Evolutionary conservation across 2,797 vertebrate genomes (phyloP), one percentile per base, ranked within the genome.

Genomic region (Eidolon dupreanum): DNA sequence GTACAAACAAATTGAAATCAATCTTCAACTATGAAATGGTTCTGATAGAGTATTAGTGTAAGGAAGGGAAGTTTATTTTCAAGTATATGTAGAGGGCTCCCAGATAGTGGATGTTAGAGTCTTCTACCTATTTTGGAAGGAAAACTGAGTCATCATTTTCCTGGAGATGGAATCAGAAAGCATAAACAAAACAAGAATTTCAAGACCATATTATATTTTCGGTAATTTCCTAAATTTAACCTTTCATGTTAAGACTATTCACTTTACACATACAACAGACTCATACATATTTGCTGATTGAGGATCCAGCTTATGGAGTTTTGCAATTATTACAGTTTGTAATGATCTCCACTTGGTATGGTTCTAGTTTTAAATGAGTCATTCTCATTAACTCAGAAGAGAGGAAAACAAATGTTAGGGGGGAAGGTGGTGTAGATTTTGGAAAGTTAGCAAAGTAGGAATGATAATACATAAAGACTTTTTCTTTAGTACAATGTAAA

Each of bases 91-190:
- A 38, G 22, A 73, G 13, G 43, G 6, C 5, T 87, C 28, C 20
- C 73, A 71, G 36, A 65, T 57, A 59, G 31, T 74, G 4, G n/a
- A n/a, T 87, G n/a, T 92, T 78, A 46, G 43, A 24, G 51, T 74
- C 19, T 90, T 31, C 20, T 36, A 6, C 17, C n/a, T 41, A 20
- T 79, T 65, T 68, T 83, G 36, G 66, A 91, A 84, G 15, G n/a
- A 77, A 95, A 95, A 43, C 57, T 83, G 20, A 51, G 38, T 53
- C 53, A 71, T 84, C 4, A 16, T 84, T 93, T 96, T 96, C 61
- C 75, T 88, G 8, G 26, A 79, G 17, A 13, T 8, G 33, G 31
- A 88, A 28, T 79, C 70, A 55, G 68, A 90, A 84, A 94, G 43
- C 63, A 75, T 38, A 85, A 90, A 71, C 1, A 22, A 78, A 92